Conservation (phyloP, 2,888 invertebrate species). For the Epiblema foenella region DNA sequence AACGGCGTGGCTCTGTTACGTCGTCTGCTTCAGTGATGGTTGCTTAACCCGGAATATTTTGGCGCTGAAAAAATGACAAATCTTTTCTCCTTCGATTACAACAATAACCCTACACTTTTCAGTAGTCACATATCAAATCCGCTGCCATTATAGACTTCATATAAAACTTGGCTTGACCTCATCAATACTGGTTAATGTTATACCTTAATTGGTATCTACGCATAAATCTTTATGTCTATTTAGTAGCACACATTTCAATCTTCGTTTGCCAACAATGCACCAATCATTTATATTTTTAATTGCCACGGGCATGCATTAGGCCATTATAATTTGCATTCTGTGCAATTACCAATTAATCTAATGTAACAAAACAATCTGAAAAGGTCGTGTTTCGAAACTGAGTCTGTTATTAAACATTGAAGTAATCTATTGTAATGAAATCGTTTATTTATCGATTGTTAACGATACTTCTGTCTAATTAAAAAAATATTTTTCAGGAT, state of each 20-base stretch:
- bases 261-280: conserved; percentile 40
- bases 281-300: conserved; percentile 41
- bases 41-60: no score
- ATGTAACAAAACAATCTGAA: conserved; percentile 54
- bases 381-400: conserved; percentile 55
- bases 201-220: conserved; percentile 20
- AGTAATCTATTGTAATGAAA: conserved; percentile 39
- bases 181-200: not conserved
- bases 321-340: conserved; percentile 51
- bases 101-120: not conserved
- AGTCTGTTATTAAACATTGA: conserved; percentile 47
- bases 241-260: conserved; percentile 35
- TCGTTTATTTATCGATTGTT: conserved; percentile 32
- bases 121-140: not conserved
- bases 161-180: not conserved
- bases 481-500: no score
- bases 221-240: conserved; percentile 30
- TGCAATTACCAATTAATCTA: conserved; percentile 57
- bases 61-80: no score
- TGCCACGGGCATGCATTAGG: conserved; percentile 36
- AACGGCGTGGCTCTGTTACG: no score
- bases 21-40: no score
- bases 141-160: not conserved
- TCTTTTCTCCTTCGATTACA: not conserved
- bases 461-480: conserved; percentile 32